Percentiles rank a stretch among this genome's conserved stretches.
phyloP scores from a whole-genome alignment of 2,888 invertebrate genomes.

The Platycheirus albimanus region DNA sequence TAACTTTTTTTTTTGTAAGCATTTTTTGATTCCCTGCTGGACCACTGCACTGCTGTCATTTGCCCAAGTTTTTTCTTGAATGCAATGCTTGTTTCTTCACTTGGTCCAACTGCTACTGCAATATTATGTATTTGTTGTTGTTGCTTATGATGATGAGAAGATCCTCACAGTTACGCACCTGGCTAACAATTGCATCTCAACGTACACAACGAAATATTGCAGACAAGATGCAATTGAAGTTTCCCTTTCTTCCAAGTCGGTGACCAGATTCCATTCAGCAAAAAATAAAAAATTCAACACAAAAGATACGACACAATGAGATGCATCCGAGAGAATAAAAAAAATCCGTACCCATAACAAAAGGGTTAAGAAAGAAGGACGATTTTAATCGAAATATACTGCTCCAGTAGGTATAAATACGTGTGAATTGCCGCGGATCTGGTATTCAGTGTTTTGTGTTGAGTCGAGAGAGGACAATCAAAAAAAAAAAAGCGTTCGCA shows the following conservation, averaged over 20 bases:
- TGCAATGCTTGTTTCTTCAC: constrained; percentile 45
- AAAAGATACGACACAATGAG: constrained; percentile 64
- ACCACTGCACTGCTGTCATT: constrained; percentile 39
- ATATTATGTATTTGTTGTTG: constrained; percentile 20
- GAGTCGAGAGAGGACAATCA: constrained; percentile 79
- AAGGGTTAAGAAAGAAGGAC: constrained; percentile 59
- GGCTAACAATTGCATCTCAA: constrained; percentile 55
- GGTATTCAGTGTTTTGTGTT: constrained; percentile 83
- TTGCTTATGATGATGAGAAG: constrained; percentile 35
- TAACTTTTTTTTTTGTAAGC: constrained; percentile 1
- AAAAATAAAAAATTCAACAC: constrained; percentile 49
- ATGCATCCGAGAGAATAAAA: constrained; percentile 50
- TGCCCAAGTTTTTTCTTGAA: constrained; percentile 39
- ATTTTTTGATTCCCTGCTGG: constrained; percentile 36
- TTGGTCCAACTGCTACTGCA: constrained; percentile 20
- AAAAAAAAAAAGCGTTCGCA: constrained; percentile 53
- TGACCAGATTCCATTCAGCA: constrained; percentile 58
- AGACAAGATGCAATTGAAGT: constrained; percentile 66
- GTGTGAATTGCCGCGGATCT: constrained; percentile 67
- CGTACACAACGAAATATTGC: constrained; percentile 2
- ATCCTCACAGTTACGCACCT: constrained; percentile 62
- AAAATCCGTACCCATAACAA: constrained; percentile 41
- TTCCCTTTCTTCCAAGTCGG: constrained; percentile 67
- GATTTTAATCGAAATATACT: constrained; percentile 4
- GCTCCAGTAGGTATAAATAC: constrained; percentile 79